Conservation (phyloP, 1,140 invertebrate species). For the Pantala flavescens region DNA sequence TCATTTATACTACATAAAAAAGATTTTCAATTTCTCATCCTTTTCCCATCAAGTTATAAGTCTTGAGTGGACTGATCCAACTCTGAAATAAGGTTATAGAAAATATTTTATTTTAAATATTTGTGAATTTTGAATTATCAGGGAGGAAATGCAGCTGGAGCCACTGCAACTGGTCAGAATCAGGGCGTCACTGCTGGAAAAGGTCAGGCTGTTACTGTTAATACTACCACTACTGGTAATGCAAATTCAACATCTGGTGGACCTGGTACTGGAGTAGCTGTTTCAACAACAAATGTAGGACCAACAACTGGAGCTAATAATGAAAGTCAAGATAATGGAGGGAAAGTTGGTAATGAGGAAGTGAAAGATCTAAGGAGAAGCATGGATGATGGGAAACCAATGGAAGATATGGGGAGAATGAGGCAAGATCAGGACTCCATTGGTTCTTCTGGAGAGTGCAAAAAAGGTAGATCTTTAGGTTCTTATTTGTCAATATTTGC, state of each 20-base stretch:
- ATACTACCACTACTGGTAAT: background rate
- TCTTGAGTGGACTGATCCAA: too few relatives aligned
- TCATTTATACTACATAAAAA: too few relatives aligned
- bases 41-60: too few relatives aligned
- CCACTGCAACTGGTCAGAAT: background rate
- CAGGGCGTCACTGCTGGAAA: background rate
- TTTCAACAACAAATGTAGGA: background rate
- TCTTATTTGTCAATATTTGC: too few relatives aligned
- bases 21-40: too few relatives aligned
- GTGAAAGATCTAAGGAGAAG: background rate
- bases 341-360: background rate
- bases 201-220: background rate
- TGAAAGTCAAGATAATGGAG: background rate
- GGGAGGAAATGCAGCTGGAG: background rate
- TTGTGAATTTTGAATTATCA: background rate
- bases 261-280: background rate
- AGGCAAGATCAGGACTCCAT: background rate
- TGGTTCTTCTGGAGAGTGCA: background rate
- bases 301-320: background rate
- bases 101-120: too few relatives aligned
- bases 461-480: background rate
- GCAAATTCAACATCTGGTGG: background rate
- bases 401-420: background rate
- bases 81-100: too few relatives aligned
- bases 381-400: background rate